Base-by-base conservation (phyloP, 2,888 invertebrate genomes). In the Agrochola circellaris region DNA sequence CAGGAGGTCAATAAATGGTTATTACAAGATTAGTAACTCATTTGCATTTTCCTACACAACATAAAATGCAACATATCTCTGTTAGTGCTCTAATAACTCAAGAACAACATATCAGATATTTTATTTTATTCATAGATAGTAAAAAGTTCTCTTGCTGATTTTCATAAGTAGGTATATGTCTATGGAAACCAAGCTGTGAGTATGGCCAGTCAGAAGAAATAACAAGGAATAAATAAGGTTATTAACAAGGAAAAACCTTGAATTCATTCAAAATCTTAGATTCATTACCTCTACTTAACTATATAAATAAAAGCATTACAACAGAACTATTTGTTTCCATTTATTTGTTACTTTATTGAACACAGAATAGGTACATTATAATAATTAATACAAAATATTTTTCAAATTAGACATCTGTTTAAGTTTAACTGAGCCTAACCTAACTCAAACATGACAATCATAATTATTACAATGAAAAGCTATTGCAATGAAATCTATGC, bases 371-470 rank as follows among this genome's bases (percentile, higher is more conserved):
- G n/a, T n/a, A 3, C 8, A 34, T 11, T 0, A 34, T 15, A n/a
- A 34, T 26, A 42, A 61, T 7, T 13, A 51, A 54, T 20, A 4
- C 8, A 30, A 64, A 30, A 23, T 23, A 45, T 26, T 30, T 26
- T 54, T 60, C 2, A 54, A 7, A 26, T 23, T 20, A 72, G 17
- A 13, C 0, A 34, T 15, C 7, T 51, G 20, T 73, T 38, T 45
- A 13, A 45, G 45, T 45, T 45, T 23, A 38, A 34, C 20, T 26
- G 30, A 11, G 34, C 26, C 20, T 77, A 56, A 70, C 64, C 48
- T 64, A 70, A 51, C 20, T 56, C 20, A 17, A 51, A 30, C 30
- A 58, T 77, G 38, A 64, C 7, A 64, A 48, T 34, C 34, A 62
- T 30, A 30, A 54, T n/a, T 45, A 42, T 7, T 13, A 51, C 23